These are phyloP conservation scores for Chelmon rostratus DNA, from an alignment of 2,797 vertebrate genomes.

Conservation along the genomic window DNA sequence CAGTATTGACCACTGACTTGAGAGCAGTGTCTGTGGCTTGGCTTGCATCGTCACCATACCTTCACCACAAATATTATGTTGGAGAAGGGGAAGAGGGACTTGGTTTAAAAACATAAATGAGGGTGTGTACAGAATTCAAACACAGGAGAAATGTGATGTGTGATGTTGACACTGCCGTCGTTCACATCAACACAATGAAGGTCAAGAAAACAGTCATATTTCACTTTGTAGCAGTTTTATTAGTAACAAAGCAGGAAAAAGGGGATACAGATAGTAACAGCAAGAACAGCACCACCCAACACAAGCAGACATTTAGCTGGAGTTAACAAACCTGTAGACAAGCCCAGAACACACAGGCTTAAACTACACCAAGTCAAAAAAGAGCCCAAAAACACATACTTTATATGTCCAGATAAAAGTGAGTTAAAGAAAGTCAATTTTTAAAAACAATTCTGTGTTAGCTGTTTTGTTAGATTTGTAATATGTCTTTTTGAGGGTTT, in stretches of 20 bases:
- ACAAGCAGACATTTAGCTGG: constrained; percentile 48
- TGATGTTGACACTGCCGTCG: not conserved
- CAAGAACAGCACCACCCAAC: constrained; percentile 57
- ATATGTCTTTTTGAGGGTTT: constrained; percentile 19
- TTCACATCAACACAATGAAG: constrained; percentile 12
- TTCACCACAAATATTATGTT: constrained; percentile 74
- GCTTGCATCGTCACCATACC: constrained; percentile 91
- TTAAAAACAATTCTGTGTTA: constrained; percentile 3
- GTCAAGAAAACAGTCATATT: constrained; percentile 34
- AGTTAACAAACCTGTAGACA: constrained; percentile 26
- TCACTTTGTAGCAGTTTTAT: constrained; percentile 69
- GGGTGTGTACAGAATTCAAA: constrained; percentile 10
- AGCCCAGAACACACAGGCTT: constrained; percentile 35
- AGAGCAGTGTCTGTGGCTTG: constrained; percentile 89
- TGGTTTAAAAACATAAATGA: constrained; percentile 23
- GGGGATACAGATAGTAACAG: constrained; percentile 47
- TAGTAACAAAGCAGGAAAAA: constrained; percentile 52
- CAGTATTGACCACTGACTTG: constrained; percentile 90
- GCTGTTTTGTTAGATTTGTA: not conserved
- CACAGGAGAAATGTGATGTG: not conserved
- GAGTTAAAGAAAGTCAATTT: constrained; percentile 9
- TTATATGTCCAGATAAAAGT: not conserved
- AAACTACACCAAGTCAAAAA: constrained; percentile 52
- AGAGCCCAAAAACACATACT: constrained; percentile 30
- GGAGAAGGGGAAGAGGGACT: constrained; percentile 23